A percentile compares a stretch with the other conserved stretches of the same genome.
These are phyloP conservation scores for Dichetophora obliterata DNA, from an alignment of 2,888 invertebrate species.

Conservation along the genomic window DNA sequence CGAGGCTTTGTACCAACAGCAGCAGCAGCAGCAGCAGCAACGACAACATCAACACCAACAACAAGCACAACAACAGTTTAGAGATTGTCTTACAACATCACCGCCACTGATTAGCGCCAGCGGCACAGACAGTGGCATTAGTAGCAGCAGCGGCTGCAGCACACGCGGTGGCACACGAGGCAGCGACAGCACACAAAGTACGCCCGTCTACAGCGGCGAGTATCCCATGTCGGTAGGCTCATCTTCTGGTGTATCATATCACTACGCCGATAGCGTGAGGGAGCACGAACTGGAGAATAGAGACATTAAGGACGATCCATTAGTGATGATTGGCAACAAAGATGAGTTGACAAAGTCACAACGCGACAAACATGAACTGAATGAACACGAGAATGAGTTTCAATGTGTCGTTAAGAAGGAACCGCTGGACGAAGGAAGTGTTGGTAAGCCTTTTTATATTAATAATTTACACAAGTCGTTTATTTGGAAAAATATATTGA, in stretches of 20 bases:
- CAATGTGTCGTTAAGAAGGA: conserved; percentile 3
- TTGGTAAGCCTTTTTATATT: not conserved
- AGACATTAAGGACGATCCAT: conserved; percentile 16
- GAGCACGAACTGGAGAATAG: conserved; percentile 53
- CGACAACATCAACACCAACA: conserved; percentile 15
- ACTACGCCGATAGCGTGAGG: conserved; percentile 55
- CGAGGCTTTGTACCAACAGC: conserved; percentile 23
- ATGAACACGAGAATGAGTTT: not conserved
- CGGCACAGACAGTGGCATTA: conserved; percentile 62
- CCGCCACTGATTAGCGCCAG: conserved; percentile 61
- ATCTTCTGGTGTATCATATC: conserved; percentile 59
- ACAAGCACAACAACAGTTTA: conserved; percentile 30
- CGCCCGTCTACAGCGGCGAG: conserved; percentile 61
- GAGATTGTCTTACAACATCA: conserved; percentile 54
- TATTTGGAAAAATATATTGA: too few species aligned
- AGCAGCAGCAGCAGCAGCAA: conserved; percentile 25
- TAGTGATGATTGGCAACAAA: not conserved
- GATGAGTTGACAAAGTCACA: not conserved
- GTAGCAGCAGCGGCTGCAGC: conserved; percentile 56
- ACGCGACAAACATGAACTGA: not conserved
- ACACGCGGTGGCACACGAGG: conserved; percentile 48
- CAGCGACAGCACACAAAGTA: conserved; percentile 58
- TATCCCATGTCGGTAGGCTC: conserved; percentile 62
- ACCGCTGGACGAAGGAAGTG: conserved; percentile 7
- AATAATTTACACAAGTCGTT: not conserved